Conservation (phyloP, 1,140 invertebrate species). For the Drosophila lacertosa region DNA sequence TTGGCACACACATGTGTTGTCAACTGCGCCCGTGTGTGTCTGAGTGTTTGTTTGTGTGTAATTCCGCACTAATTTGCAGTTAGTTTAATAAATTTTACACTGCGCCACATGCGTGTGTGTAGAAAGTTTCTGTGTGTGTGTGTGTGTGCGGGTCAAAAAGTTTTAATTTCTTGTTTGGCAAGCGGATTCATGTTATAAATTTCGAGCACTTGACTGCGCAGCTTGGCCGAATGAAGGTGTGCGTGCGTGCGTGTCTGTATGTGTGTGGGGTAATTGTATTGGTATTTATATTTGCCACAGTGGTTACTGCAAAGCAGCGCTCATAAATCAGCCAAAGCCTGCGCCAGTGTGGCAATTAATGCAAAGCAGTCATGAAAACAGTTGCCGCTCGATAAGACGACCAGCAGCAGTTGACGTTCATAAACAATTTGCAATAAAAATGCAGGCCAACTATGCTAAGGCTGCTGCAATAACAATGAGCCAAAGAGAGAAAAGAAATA, state of each 20-base stretch:
- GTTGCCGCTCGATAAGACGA: conserved; percentile 61
- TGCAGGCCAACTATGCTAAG: conserved; percentile 8
- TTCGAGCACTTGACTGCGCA: conserved; percentile 47
- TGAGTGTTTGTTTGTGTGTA: conserved; percentile 42
- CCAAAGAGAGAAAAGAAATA: conserved; percentile 30
- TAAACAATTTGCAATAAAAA: conserved; percentile 60
- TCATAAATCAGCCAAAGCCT: conserved; percentile 55
- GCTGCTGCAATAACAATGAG: conserved; percentile 26
- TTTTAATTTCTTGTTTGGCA: conserved; percentile 80
- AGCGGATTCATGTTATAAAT: conserved; percentile 65
- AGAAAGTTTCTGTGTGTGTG: conserved; percentile 65
- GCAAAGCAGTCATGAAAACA: conserved; percentile 55
- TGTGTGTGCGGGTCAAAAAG: conserved; percentile 64
- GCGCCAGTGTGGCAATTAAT: conserved; percentile 54
- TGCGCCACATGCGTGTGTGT: conserved; percentile 67
- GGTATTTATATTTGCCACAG: conserved; percentile 57
- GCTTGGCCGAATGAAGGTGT: not conserved
- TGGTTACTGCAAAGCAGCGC: conserved; percentile 39
- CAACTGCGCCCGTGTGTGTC: conserved; percentile 20
- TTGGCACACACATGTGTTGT: conserved; percentile 41
- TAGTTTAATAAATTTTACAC: conserved; percentile 72
- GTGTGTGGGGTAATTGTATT: conserved; percentile 48
- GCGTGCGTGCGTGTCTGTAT: conserved; percentile 6
- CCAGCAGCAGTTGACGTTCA: conserved; percentile 38
- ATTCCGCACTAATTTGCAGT: conserved; percentile 74